Evolutionary conservation across 1,140 invertebrate species (phyloP).

Genomic region (Brachystomella parvula): DNA sequence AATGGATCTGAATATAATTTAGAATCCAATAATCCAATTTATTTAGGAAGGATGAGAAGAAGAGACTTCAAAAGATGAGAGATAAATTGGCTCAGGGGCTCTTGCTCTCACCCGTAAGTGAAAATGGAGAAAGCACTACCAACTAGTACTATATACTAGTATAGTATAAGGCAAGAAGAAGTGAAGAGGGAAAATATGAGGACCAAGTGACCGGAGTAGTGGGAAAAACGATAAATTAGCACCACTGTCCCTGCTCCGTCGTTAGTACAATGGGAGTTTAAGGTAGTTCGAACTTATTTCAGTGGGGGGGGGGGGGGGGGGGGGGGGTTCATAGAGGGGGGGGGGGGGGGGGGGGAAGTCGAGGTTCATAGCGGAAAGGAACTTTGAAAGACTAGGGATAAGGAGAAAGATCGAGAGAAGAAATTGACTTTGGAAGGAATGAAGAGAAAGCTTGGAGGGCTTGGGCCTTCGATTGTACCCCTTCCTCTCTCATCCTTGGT

Average conservation of each 20-base stretch:
- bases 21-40: not conserved
- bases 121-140: not conserved
- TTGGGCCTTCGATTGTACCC: not conserved
- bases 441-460: not conserved
- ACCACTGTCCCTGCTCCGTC: no score
- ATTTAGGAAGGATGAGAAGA: not conserved
- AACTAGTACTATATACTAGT: no score
- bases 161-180: not conserved
- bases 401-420: not conserved
- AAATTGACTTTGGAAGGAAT: not conserved
- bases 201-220: not conserved
- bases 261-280: not conserved
- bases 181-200: not conserved
- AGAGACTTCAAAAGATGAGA: not conserved
- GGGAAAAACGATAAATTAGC: constrained; percentile 2
- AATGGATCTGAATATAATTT: no score
- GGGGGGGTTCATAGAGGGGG: not conserved
- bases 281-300: not conserved
- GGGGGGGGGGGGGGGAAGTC: not conserved
- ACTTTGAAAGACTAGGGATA: not conserved
- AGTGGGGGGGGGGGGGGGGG: not conserved
- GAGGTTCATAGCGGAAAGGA: not conserved
- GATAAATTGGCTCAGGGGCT: not conserved
- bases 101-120: not conserved
- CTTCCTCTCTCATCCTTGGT: not conserved